phyloP scores from a whole-genome alignment of 1,140 invertebrate species.

The Drosophila equinoxialis region DNA sequence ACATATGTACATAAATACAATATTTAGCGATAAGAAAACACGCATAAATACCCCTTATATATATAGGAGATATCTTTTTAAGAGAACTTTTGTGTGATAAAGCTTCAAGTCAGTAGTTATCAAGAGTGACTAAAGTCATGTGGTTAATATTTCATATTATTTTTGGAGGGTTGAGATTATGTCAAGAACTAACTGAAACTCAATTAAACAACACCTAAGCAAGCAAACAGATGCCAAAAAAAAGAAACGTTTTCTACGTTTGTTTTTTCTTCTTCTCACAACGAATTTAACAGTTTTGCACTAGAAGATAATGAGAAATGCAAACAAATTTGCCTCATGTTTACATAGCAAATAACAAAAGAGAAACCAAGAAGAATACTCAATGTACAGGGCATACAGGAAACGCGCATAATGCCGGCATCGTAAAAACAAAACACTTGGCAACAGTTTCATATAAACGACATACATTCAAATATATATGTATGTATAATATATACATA shows the following conservation, averaged over 20 bases:
- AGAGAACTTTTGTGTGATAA: slow-evolving; percentile 35
- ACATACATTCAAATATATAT: slow-evolving; percentile 6
- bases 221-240: slow-evolving; percentile 10
- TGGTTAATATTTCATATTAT: neutral
- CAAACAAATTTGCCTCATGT: slow-evolving; percentile 55
- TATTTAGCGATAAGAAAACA: slow-evolving; percentile 17
- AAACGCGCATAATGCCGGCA: slow-evolving; percentile 38
- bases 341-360: slow-evolving; percentile 66
- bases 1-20: neutral
- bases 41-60: neutral
- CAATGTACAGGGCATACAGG: slow-evolving; percentile 27
- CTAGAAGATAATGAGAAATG: slow-evolving; percentile 30
- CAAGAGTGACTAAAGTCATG: slow-evolving; percentile 34
- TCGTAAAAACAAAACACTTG: slow-evolving; percentile 48
- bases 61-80: neutral
- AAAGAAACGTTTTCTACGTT: neutral
- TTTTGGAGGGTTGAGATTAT: slow-evolving; percentile 26
- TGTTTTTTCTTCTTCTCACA: neutral
- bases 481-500: neutral
- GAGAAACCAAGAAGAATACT: neutral
- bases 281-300: slow-evolving; percentile 60
- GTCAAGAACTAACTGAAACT: slow-evolving; percentile 28
- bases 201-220: slow-evolving; percentile 35
- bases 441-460: slow-evolving; percentile 40
- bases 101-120: slow-evolving; percentile 40